Conservation (phyloP, 2,888 invertebrate genomes). For the Chesias legatella region DNA sequence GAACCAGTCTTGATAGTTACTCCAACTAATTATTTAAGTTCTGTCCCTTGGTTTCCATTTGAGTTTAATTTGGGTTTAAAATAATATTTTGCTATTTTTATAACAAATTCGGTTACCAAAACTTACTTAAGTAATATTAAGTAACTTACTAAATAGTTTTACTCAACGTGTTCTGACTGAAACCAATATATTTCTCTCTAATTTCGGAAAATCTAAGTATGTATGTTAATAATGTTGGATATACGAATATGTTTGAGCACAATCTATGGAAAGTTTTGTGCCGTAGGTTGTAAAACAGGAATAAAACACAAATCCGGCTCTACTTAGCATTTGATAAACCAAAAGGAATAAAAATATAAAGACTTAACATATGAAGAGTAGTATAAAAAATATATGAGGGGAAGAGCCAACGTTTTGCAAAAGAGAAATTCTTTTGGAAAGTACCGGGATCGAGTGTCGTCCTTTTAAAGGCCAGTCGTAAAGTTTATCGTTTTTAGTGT, state of each 20-base stretch:
- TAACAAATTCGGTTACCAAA: no score
- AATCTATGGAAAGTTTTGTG: no score
- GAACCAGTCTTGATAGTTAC: conserved; percentile 13
- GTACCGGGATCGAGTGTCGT: conserved; percentile 61
- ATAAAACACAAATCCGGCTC: conserved; percentile 14
- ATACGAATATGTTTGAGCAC: no score
- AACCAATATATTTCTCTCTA: no score
- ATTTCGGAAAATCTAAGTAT: no score
- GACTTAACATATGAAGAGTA: conserved; percentile 26
- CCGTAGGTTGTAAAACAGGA: conserved; percentile 12
- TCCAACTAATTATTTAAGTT: conserved; percentile 19
- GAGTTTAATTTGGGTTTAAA: background rate
- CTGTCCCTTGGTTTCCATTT: conserved; percentile 15
- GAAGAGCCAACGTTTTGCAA: conserved; percentile 47
- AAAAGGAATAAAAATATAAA: conserved; percentile 21
- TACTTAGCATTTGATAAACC: conserved; percentile 19
- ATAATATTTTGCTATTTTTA: no score
- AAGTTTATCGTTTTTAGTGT: conserved; percentile 68
- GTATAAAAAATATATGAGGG: conserved; percentile 34
- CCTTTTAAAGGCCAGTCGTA: conserved; percentile 64
- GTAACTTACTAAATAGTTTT: no score
- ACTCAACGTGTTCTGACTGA: no score
- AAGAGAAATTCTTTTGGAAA: conserved; percentile 66
- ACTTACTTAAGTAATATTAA: no score
- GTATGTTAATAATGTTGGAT: no score